Conservation (phyloP, 2,797 vertebrate genomes). For the Mormyrops attenuatus region DNA sequence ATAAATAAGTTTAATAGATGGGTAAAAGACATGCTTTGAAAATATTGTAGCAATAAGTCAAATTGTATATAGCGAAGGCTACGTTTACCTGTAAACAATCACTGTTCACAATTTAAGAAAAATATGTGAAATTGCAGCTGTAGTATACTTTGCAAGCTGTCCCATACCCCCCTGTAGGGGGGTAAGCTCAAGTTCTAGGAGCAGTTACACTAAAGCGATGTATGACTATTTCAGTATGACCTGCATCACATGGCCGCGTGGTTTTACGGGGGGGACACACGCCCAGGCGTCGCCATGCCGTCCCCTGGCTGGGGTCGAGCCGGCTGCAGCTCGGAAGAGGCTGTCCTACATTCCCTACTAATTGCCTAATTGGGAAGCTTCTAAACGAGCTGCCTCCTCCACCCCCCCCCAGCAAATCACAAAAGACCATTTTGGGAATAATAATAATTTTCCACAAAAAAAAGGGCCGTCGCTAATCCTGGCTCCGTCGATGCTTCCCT, state of each 20-base stretch:
- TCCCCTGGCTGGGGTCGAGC: conserved; percentile 57
- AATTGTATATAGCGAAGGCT: neutral
- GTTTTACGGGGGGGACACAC: neutral
- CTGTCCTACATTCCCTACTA: conserved; percentile 77
- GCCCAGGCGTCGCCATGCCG: neutral
- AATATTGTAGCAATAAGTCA: neutral
- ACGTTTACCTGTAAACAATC: neutral
- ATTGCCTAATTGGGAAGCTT: conserved; percentile 78
- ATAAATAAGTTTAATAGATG: neutral
- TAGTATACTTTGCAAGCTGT: neutral
- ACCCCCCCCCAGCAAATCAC: conserved; percentile 68
- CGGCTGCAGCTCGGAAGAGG: conserved; percentile 59
- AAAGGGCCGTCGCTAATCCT: conserved; percentile 67
- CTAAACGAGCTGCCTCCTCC: conserved; percentile 65
- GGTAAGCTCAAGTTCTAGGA: neutral
- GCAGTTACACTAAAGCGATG: neutral
- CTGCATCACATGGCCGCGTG: too few species aligned
- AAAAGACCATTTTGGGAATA: conserved; percentile 77
- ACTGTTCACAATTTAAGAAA: neutral
- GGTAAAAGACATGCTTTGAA: neutral
- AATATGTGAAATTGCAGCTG: neutral
- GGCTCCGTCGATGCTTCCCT: conserved; percentile 15
- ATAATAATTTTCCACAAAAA: conserved; percentile 62
- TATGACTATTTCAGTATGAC: neutral
- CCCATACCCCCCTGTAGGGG: neutral